Conservation (phyloP, 2,113 vertebrate genomes). For the Ptilonorhynchus violaceus region DNA sequence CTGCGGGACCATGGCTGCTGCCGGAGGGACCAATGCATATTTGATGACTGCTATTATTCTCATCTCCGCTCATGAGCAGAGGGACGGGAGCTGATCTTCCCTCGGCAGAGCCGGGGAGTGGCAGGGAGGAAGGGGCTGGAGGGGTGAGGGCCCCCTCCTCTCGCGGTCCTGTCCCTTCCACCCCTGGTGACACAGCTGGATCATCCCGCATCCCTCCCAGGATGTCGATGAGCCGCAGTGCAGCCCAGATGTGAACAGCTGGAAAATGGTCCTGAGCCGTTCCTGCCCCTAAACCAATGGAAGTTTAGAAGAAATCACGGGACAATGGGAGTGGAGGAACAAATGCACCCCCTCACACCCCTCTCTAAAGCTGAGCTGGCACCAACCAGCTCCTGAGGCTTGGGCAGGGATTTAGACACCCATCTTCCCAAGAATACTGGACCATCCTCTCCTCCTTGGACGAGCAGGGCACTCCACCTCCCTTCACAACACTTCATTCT, state of each 20-base stretch:
- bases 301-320: background rate
- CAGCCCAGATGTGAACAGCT: background rate
- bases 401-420: background rate
- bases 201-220: fast-evolving
- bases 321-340: fast-evolving
- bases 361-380: background rate
- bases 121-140: background rate
- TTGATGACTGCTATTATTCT: slow-evolving; percentile 87
- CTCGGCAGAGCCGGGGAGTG: background rate
- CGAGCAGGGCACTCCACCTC: fast-evolving
- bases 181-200: fast-evolving
- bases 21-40: slow-evolving; percentile 77
- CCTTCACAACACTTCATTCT: background rate
- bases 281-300: background rate
- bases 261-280: background rate
- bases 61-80: slow-evolving; percentile 68
- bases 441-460: background rate
- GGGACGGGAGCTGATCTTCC: slow-evolving; percentile 53
- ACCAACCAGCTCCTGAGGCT: background rate
- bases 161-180: background rate
- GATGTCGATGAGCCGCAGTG: fast-evolving
- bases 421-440: fast-evolving
- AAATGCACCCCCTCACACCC: fast-evolving
- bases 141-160: background rate
- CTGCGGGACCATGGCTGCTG: background rate